phyloP scores from a whole-genome alignment of 2,888 invertebrate species.

The Druceiella hillmani region DNA sequence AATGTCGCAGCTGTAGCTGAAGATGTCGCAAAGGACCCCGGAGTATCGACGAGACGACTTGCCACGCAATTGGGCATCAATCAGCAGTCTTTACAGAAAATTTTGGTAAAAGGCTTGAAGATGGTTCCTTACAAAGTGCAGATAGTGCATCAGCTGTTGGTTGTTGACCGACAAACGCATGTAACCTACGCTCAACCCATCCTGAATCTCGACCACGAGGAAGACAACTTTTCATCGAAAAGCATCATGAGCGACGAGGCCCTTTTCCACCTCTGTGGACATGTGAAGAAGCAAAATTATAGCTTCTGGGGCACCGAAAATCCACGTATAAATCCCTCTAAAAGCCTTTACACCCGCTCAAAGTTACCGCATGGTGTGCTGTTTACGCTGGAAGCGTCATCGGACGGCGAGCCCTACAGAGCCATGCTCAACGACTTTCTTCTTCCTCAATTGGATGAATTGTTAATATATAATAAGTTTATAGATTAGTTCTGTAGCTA shows the following conservation, averaged over 20 bases:
- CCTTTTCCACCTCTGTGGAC: neutral
- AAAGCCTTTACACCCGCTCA: constrained; percentile 16
- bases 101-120: constrained; percentile 2
- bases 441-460: constrained; percentile 7
- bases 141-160: constrained; percentile 1
- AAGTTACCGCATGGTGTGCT: constrained; percentile 13
- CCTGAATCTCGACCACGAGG: too few relatives aligned
- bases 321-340: constrained; percentile 16
- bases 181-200: too few relatives aligned
- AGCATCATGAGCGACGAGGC: constrained; percentile 3
- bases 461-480: constrained; percentile 6
- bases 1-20: too few relatives aligned
- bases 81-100: constrained; percentile 2
- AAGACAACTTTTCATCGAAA: constrained; percentile 1
- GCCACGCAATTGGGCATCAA: too few relatives aligned
- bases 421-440: constrained; percentile 15
- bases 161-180: too few relatives aligned
- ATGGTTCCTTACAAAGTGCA: neutral
- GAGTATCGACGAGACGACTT: too few relatives aligned
- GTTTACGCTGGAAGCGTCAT: constrained; percentile 7
- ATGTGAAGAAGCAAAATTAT: constrained; percentile 10
- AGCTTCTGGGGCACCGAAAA: constrained; percentile 17
- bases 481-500: too few relatives aligned
- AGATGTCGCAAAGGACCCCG: too few relatives aligned
- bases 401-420: constrained; percentile 17